Percentiles rank a stretch among this genome's conserved stretches.
Evolutionary conservation across 2,797 vertebrate genomes (phyloP).

Genomic region (Semaprochilodus insignis): DNA sequence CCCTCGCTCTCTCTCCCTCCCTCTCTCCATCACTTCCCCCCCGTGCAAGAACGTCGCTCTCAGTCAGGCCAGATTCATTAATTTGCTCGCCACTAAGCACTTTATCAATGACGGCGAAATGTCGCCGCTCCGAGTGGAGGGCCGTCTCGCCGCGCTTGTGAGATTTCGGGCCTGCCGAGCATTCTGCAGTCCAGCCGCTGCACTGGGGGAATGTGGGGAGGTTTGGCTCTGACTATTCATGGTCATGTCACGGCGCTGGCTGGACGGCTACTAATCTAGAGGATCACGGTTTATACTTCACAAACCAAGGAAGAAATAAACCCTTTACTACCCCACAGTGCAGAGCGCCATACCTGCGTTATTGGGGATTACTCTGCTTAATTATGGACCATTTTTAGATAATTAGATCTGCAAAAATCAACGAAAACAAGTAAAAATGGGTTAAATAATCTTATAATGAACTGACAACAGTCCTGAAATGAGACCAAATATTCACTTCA

Average conservation of each 20-base stretch:
- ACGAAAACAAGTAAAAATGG: too few species aligned
- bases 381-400: too few species aligned
- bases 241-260: background rate
- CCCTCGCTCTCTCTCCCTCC: conserved; percentile 51
- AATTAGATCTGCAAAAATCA: too few species aligned
- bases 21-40: conserved; percentile 56
- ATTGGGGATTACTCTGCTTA: background rate
- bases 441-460: too few species aligned
- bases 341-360: background rate
- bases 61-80: conserved; percentile 81
- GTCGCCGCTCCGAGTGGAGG: conserved; percentile 70
- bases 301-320: background rate
- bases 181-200: background rate
- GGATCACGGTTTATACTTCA: background rate
- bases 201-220: background rate
- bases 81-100: conserved; percentile 78
- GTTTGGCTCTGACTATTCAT: conserved; percentile 1
- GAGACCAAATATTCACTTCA: too few species aligned
- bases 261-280: background rate
- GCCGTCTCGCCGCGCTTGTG: conserved; percentile 27
- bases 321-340: background rate
- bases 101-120: conserved; percentile 81
- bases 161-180: conserved; percentile 38
- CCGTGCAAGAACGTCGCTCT: conserved; percentile 58
- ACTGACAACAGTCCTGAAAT: too few species aligned